Evolutionary conservation across 2,113 vertebrate genomes (phyloP).

Genomic region (Psittacara wagleri): DNA sequence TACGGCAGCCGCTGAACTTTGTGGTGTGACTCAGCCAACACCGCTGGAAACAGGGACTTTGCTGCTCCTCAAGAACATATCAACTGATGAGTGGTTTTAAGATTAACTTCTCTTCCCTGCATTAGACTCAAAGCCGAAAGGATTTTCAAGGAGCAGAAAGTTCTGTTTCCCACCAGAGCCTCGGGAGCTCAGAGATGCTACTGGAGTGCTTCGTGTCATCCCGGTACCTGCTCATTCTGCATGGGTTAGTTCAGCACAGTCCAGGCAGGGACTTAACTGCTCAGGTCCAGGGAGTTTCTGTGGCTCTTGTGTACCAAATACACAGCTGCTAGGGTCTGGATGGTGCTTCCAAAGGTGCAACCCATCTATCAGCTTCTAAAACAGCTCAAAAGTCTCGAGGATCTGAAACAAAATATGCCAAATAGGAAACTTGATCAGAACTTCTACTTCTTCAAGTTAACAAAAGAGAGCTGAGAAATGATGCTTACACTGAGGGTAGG

Average conservation of each 20-base stretch:
- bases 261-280: background rate
- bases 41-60: fast-evolving
- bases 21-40: background rate
- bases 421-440: background rate
- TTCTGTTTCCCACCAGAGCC: background rate
- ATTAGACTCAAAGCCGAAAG: background rate
- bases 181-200: background rate
- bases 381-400: background rate
- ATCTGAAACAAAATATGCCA: background rate
- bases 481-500: background rate
- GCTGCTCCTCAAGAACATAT: background rate
- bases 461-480: background rate
- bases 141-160: background rate
- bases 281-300: background rate
- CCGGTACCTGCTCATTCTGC: background rate
- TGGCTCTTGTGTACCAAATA: background rate
- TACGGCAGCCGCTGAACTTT: background rate
- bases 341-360: background rate
- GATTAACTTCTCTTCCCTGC: background rate
- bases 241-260: background rate
- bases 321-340: background rate
- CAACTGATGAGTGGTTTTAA: background rate
- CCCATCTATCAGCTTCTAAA: background rate
- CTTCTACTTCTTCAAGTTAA: background rate
- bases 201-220: background rate